Evolutionary conservation across 2,888 invertebrate genomes (phyloP), one percentile per base, ranked within the genome.

Genomic region (Brachyopa scutellaris): DNA sequence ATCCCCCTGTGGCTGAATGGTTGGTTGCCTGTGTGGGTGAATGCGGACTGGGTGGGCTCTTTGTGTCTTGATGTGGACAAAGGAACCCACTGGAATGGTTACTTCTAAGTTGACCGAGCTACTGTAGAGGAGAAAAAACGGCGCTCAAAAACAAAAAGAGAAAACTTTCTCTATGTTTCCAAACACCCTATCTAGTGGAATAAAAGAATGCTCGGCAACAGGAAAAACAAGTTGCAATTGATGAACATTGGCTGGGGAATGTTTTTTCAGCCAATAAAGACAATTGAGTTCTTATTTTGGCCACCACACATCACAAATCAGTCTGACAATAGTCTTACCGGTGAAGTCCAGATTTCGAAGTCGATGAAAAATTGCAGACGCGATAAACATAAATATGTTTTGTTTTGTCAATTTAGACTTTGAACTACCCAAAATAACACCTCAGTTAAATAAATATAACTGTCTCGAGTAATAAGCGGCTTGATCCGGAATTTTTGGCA

Each of bases 171-270:
- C 31, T 8, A 45, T 61, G 45, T 61, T 61, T 61, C 45, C 45
- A 31, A 31, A 61, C 31, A 61, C 42, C 31, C 26, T 64, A 64
- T 38, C 49, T 26, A 49, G 62, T 64, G 49, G 64, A 40, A 51
- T 66, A 29, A 66, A 26, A 51, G 38, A 47, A 38, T 38, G 19
- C 2, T 26, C 51, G 4, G 23, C 49, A 64, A 15, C 47, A 49
- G 11, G 40, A 5, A 13, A 47, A 36, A 47, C n/a, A 47, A 42
- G n/a, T 59, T 59, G 6, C 11, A 38, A 13, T 4, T 38, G 13
- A 15, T 38, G 11, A 23, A 40, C 55, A 38, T 23, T 36, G 17
- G 0, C 9, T 51, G 9, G 11, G 9, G 9, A 51, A 5, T 36
- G 31, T 51, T 51, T 51, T 31, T 29, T 51, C 15, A 51, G 49